Base-by-base conservation (phyloP, 2,888 invertebrate genomes). In the Syrphus vitripennis region DNA sequence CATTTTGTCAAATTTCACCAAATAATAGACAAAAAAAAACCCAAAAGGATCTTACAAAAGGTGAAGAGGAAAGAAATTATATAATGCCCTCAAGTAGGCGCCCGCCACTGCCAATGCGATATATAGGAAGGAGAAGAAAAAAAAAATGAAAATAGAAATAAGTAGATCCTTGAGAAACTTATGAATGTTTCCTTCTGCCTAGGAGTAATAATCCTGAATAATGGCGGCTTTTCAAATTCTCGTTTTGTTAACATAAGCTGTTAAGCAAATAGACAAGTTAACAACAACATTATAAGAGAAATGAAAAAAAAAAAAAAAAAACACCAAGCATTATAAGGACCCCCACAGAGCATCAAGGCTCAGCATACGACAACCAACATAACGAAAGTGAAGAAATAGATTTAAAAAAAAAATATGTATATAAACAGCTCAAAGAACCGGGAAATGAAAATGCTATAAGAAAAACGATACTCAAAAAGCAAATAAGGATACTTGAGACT, bases 251-350 rank as follows among this genome's bases (percentile, higher is more conserved):
- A 78, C 77, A 86, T 86, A 78, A 86, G 81, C 77, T 69, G 72
- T 86, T 86, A 81, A 81, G 81, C 81, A 86, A 86, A 86, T 86
- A 86, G 81, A 86, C 86, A 86, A 81, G 86, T 81, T 86, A 86
- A 86, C 86, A 86, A 86, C 80, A 84, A 76, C 84, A 59, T 77
- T 61, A 76, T 61, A 67, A 76, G 65, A 34, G 37, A 40, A 65
- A 57, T 83, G 29, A 48, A 74, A 55, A 45, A 70, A 19, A 71
- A 26, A 19, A 37, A 31, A 72, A 21, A 37, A 21, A 21, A 31
- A 16, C 31, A 34, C 10, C 9, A 48, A 48, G 24, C 21, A 50
- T n/a, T 21, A n/a, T n/a, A 34, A 42, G 48, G 48, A 31, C 2
- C 34, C 31, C 57, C 34, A 57, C 19, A 57, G 57, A 57, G 31